Evolutionary conservation across 2,888 invertebrate genomes (phyloP), one percentile per base, ranked within the genome.

Genomic region (Drosophila barbarae): DNA sequence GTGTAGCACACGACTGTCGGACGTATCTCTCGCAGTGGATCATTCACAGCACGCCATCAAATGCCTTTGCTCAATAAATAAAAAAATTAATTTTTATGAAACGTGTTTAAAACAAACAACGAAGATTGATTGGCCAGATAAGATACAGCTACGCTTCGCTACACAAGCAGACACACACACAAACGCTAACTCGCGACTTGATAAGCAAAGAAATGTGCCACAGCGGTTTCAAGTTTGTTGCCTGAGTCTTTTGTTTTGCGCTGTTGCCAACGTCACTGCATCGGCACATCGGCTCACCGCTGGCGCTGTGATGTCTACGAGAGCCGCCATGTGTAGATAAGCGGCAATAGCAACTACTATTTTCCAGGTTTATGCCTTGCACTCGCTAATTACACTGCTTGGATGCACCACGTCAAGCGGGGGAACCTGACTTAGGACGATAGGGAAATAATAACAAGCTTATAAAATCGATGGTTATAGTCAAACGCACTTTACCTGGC

Each of bases 31-130:
- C 70, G 51, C 51, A 46, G 38, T 51, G 46, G 44, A 69, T 60
- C 67, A 73, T 46, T 66, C 77, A 67, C 78, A 79, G 79, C 84
- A 83, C 67, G 79, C 82, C 76, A 80, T 84, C 81, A 84, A 81
- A 81, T 74, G 76, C 76, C 73, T 83, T 84, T 77, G 84, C 67
- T 76, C 74, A 80, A 74, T 76, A 76, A 85, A 75, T 78, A 84
- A 82, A 77, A 75, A 78, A 80, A 76, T 81, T 80, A 74, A 79
- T 76, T 84, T 82, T 82, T 83, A 82, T 84, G 85, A 82, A 82
- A 84, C 85, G 85, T 82, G 82, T 82, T 82, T 84, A 77, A 73
- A 82, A 64, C 74, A 79, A 82, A 84, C 83, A 82, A 82, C 82
- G 73, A 82, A 81, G 81, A 81, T 81, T 81, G 81, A 81, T 81